phyloP scores from a whole-genome alignment of 1,140 invertebrate species.

The Bombus vancouverensis region DNA sequence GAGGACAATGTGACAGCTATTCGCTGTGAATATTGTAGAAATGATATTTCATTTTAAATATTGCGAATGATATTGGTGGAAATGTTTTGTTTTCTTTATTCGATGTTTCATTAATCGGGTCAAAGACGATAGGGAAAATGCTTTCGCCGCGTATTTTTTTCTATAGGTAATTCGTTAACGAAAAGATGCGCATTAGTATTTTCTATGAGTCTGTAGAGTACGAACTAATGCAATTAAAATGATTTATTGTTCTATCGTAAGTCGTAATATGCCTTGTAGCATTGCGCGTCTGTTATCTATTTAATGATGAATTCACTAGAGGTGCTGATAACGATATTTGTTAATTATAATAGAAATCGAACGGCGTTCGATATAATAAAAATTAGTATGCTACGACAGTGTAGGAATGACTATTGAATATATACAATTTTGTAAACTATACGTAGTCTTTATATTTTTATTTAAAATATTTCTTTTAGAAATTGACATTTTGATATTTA shows the following conservation, averaged over 20 bases:
- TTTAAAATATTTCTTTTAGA: background rate
- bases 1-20: background rate
- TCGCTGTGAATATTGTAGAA: conserved; percentile 21
- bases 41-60: background rate
- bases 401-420: background rate
- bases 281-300: conserved; percentile 37
- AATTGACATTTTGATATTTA: background rate
- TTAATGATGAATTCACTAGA: conserved; percentile 37
- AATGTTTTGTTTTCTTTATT: background rate
- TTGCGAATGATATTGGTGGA: conserved; percentile 20
- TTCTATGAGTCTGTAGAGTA: conserved; percentile 40
- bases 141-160: conserved; percentile 22
- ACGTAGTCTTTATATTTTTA: background rate
- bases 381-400: background rate
- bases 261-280: background rate
- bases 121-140: background rate
- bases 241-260: conserved; percentile 20
- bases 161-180: conserved; percentile 48
- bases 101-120: conserved; percentile 15
- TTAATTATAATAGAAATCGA: background rate
- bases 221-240: conserved; percentile 18
- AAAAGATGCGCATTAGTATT: conserved; percentile 2
- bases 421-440: conserved; percentile 17
- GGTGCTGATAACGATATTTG: conserved; percentile 31
- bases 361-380: background rate